These are phyloP conservation scores for Pelobates fuscus DNA, from an alignment of 2,113 vertebrate genomes.

Conservation along the genomic window DNA sequence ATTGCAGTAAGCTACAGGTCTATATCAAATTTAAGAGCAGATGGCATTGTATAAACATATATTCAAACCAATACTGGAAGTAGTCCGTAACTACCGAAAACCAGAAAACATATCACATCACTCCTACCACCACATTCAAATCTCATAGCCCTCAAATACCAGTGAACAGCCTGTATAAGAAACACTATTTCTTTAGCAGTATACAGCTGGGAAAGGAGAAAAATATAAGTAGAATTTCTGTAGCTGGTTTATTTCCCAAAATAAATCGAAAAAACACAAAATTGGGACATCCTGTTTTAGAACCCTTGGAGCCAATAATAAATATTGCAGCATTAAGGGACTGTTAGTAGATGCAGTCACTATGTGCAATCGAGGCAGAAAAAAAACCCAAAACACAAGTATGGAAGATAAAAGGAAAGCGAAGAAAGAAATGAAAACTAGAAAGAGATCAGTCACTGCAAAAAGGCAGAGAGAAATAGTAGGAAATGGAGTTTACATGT, in stretches of 20 bases:
- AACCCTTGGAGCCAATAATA: constrained; percentile 23
- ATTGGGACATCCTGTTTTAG: not conserved
- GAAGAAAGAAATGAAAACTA: constrained; percentile 5
- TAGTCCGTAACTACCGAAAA: too few species aligned
- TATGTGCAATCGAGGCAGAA: constrained; percentile 17
- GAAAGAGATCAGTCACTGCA: not conserved
- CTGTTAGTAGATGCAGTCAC: constrained; percentile 7
- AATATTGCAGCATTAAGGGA: constrained; percentile 45
- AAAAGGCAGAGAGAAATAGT: not conserved
- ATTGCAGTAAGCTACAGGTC: too few species aligned
- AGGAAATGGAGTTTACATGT: not conserved
- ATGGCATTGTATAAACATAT: too few species aligned
- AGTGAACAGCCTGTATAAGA: not conserved
- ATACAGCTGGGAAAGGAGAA: not conserved
- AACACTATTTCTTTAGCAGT: not conserved
- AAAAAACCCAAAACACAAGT: not conserved
- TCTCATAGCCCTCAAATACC: too few species aligned
- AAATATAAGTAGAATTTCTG: not conserved
- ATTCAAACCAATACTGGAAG: too few species aligned
- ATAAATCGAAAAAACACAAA: not conserved
- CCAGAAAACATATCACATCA: too few species aligned
- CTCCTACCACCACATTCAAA: too few species aligned
- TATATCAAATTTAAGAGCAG: too few species aligned
- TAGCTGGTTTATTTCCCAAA: not conserved
- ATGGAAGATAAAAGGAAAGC: not conserved